Conservation (phyloP, 2,888 invertebrate genomes). For the Orgyia antiqua region DNA sequence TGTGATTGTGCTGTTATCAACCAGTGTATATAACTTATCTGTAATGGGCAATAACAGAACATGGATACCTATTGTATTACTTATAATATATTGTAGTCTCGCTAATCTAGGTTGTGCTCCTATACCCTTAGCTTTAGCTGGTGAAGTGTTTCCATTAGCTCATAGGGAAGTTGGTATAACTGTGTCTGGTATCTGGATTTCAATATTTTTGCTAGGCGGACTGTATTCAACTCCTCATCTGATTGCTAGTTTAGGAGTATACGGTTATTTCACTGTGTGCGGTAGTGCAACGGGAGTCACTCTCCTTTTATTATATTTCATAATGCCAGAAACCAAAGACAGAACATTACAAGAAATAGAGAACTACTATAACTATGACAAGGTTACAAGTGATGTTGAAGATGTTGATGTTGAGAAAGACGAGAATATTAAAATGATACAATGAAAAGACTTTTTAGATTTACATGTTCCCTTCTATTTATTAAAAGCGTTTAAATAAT, state of each 20-base stretch:
- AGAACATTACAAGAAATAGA: constrained; percentile 11
- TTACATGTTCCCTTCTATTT: no score
- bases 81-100: constrained; percentile 42
- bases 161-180: constrained; percentile 44
- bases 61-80: constrained; percentile 38
- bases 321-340: constrained; percentile 43
- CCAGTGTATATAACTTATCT: constrained; percentile 39
- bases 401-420: no score
- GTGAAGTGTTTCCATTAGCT: constrained; percentile 29
- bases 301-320: constrained; percentile 13
- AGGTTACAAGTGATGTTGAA: no score
- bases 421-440: no score
- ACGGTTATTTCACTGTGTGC: constrained; percentile 8
- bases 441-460: no score
- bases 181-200: constrained; percentile 34
- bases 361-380: constrained; percentile 5
- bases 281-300: constrained; percentile 1
- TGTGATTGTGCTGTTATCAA: constrained; percentile 28
- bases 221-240: constrained; percentile 44
- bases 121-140: no score
- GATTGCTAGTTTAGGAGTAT: constrained; percentile 18
- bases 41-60: constrained; percentile 28
- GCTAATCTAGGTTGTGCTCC: constrained; percentile 49
- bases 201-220: constrained; percentile 29
- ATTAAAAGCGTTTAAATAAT: no score